Evolutionary conservation across 2,113 vertebrate genomes (phyloP).

Genomic region (Syrrhaptes paradoxus): DNA sequence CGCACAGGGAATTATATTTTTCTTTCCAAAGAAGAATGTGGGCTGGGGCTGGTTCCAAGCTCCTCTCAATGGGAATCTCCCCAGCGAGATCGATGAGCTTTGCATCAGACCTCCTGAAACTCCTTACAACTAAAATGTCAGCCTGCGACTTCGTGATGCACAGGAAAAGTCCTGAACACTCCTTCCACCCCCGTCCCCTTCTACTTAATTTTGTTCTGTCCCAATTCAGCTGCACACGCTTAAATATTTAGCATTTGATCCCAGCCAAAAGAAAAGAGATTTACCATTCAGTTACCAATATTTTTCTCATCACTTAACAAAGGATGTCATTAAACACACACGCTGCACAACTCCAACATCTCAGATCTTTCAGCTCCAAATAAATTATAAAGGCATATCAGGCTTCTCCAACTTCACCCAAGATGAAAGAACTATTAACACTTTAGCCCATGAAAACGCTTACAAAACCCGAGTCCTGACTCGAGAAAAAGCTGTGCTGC

Average conservation of each 20-base stretch:
- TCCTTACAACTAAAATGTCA: background rate
- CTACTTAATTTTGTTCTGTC: background rate
- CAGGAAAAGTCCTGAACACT: background rate
- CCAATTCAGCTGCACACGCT: background rate
- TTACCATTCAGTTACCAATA: background rate
- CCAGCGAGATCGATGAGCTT: fast-evolving
- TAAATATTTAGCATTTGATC: background rate
- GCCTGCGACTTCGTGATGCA: fast-evolving
- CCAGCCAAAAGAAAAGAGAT: background rate
- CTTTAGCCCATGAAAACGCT: conserved; percentile 10
- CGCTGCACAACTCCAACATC: background rate
- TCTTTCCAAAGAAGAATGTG: background rate
- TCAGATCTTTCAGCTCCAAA: conserved; percentile 1
- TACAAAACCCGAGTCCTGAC: background rate
- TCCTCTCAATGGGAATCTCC: background rate
- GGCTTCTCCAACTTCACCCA: background rate
- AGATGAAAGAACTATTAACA: conserved; percentile 12
- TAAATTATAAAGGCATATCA: background rate
- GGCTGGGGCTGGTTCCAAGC: background rate
- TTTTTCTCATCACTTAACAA: background rate
- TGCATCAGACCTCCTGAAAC: background rate
- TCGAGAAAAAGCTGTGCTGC: background rate
- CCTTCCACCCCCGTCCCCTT: background rate
- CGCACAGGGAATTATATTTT: background rate
- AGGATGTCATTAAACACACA: background rate